Base-by-base conservation (phyloP, 2,888 invertebrate species). In the Folsomia manolachei region DNA sequence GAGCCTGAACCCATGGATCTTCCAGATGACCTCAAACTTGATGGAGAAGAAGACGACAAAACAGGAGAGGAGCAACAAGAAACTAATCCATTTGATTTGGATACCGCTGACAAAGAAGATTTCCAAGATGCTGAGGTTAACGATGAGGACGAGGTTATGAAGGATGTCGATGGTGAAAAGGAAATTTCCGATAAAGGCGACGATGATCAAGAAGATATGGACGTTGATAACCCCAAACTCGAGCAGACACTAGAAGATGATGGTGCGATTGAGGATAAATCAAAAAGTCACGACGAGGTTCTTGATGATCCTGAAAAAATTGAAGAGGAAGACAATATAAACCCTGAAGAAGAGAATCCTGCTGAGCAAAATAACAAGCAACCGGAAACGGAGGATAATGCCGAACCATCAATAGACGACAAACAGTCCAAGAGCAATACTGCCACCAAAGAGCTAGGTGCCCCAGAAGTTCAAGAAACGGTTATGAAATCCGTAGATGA, bases 1-100 rank as follows among this genome's bases (percentile, higher is more conserved):
- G 93, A 95, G 82, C 90, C 94, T 0, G 94, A 95, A 83, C 89
- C 91, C 65, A 89, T 95, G 84, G 94, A 96, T 82, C 84, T 96
- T 74, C 94, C 95, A 0, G 94, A 96, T 60, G 91, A 95, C 83
- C 86, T 94, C 80, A 89, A 94, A 78, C 84, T 94, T 21, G 94
- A 95, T 81, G 91, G 89, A 27, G 90, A 85, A 78, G 89, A 86
- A 82, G 88, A 85, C 7, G 88, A 88, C 25, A 88, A 89, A 21
- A 87, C 81, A 81, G 88, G 89, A 27, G 87, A 88, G 63, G 87
- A 87, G 81, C 86, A 85, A 14, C 87, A 87, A 71, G 89, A 90
- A 27, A 91, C 92, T 77, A 92, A 94, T 88, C 93, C 93, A 0
- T 93, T 94, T 82, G 94, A 94, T 83, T 89, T 93, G 74, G 93